Percentiles rank a stretch among this genome's conserved stretches.
Conservation (phyloP, 1,140 invertebrate species). For the Apis laboriosa region DNA sequence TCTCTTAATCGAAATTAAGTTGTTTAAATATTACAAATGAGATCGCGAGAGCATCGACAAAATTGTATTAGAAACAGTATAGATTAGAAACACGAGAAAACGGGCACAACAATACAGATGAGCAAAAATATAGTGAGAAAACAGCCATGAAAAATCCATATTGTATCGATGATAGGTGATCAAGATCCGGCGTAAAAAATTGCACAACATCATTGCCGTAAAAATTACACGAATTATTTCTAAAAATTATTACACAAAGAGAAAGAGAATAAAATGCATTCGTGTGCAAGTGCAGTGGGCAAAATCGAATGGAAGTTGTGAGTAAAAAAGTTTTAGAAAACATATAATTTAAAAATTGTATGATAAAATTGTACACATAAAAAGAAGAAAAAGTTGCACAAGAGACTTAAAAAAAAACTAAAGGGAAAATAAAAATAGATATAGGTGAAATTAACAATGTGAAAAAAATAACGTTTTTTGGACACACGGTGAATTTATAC, state of each 20-base stretch:
- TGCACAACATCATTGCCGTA: not conserved
- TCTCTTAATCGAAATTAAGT: not conserved
- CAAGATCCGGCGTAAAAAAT: not conserved
- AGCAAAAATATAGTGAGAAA: not conserved
- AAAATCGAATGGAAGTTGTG: not conserved
- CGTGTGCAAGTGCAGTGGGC: conserved; percentile 9
- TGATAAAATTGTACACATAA: not conserved
- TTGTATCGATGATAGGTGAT: not conserved
- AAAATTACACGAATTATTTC: not conserved
- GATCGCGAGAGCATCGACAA: not conserved
- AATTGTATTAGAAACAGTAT: conserved; percentile 3
- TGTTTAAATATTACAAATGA: not conserved
- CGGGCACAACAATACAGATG: conserved; percentile 9
- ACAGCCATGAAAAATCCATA: not conserved
- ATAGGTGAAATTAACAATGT: conserved; percentile 33
- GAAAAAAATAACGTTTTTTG: conserved; percentile 32
- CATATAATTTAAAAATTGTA: not conserved
- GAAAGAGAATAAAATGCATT: not conserved
- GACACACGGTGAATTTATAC: conserved; percentile 11
- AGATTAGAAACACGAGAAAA: conserved; percentile 4
- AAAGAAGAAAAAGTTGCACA: conserved; percentile 3
- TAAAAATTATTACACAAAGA: not conserved
- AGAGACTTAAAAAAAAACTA: not conserved
- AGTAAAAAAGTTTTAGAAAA: not conserved
- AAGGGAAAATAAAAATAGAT: not conserved